phyloP scores from a whole-genome alignment of 2,888 invertebrate species.

The Branchellion lobata region DNA sequence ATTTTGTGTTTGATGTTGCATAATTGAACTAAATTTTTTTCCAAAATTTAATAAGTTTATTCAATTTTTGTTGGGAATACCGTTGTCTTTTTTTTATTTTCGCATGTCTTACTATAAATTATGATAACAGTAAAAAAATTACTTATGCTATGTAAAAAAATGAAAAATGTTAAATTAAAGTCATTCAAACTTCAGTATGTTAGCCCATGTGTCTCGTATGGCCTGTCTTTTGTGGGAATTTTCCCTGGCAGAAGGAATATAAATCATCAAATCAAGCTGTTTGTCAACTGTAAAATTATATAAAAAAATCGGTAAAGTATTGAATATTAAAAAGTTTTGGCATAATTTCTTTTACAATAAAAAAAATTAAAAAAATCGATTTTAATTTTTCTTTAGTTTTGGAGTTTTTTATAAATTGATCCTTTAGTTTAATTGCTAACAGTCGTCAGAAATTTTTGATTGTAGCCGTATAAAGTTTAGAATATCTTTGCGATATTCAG shows the following conservation, averaged over 20 bases:
- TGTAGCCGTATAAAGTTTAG: conserved; percentile 36
- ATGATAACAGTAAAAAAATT: too few relatives aligned
- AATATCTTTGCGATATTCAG: conserved; percentile 42
- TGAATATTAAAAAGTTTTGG: neutral
- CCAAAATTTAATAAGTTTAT: too few relatives aligned
- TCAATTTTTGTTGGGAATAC: too few relatives aligned
- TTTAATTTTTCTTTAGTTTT: neutral
- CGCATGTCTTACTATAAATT: too few relatives aligned
- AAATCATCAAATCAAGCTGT: conserved; percentile 49
- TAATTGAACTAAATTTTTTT: too few relatives aligned
- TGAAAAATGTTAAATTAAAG: too few relatives aligned
- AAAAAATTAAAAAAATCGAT: neutral
- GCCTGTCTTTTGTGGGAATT: conserved; percentile 53
- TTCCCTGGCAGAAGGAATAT: conserved; percentile 54
- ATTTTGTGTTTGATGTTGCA: neutral
- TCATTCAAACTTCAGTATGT: neutral
- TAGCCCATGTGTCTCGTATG: conserved; percentile 53
- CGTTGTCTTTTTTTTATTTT: too few relatives aligned
- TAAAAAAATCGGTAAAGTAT: neutral
- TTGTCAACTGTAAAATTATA: conserved; percentile 1
- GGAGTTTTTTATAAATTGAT: neutral
- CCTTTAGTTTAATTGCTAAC: neutral
- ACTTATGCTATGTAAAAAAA: too few relatives aligned
- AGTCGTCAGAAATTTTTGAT: neutral
- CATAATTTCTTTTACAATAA: too few relatives aligned